Base-by-base conservation (phyloP, 2,113 vertebrate species). In the Hydropotes inermis region DNA sequence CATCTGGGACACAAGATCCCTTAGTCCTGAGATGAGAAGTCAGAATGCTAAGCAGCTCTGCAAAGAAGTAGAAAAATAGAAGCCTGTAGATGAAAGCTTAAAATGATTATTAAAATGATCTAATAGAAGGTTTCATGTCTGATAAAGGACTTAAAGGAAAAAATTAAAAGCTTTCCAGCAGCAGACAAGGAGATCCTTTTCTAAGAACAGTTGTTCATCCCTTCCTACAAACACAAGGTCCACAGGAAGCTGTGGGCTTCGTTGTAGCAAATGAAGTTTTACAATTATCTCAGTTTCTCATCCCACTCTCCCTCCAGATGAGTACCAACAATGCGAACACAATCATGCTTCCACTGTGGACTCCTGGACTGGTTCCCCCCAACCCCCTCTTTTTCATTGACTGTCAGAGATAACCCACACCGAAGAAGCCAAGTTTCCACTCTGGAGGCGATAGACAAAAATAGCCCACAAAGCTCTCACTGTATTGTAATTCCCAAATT, bases 401-500 rank as follows among this genome's bases (percentile, higher is more conserved):
- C 61, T 39, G 76, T 54, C 52, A 60, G n/a, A 90, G 60, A 76
- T 16, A 58, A 36, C 43, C 27, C 60, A 36, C 6, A 6, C 27
- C 21, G 45, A 85, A 50, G 19, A 95, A 54, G 54, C 61, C 21
- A 92, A 74, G 28, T 95, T 90, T 94, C 74, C 64, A 50, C 84
- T 90, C 91, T 85, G 30, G 57, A 97, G 52, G 52, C 45, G 15
- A 19, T 0, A 92, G 52, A 87, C 57, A 93, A 96, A 96, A 97
- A 90, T 19, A 92, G n/a, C 39, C 85, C 30, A 36, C 33, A 54
- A 11, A 33, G 61, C n/a, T 78, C 87, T 64, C 33, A 87, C 52
- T 23, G 15, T 47, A 70, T 19, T 7, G 1, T 36, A 36, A 60
- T 78, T 76, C 70, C 67, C 85, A 74, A 76, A 43, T 36, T 76